Evolutionary conservation across 37 sponge, comb jelly and placozoan genomes (phyloP), one percentile per base, ranked within the genome.

Genomic region (Aplysina aerophoba): DNA sequence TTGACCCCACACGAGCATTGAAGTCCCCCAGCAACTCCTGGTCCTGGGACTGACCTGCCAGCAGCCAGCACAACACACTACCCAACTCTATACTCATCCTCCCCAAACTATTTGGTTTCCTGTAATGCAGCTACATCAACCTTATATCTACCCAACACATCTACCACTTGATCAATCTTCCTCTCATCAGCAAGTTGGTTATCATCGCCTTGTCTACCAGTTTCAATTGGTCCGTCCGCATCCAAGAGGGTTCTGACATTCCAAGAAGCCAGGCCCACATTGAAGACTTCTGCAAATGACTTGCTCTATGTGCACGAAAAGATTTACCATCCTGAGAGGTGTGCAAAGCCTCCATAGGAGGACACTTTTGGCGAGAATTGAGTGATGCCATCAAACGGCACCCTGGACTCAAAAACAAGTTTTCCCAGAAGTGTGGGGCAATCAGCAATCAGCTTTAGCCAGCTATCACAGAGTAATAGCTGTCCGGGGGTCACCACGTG

Each of bases 291-390:
- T 21, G 22, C 79, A 36, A 37, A 77, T 34, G 34, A 37, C 56
- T 80, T 41, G 56, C 58, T 41, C 58, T n/a, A 41, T 54, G 81
- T 54, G 56, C 81, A 54, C 56, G 21, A 31, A 13, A 55, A 55
- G 58, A 24, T 44, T 24, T 13, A 5, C 17, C 15, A 12, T 16
- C 57, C 14, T 53, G 58, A 53, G 12, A 53, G 58, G 56, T 27
- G 55, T 79, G 86, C 86, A 86, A 78, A 11, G 79, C 80, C 86
- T 79, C 86, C 62, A 80, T 80, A 86, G 86, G 86, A 27, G 86
- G 36, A 33, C 86, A 86, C 60, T 28, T 36, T 85, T 85, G 85
- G 77, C 36, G 27, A 25, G 69, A 67, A 21, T 28, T 28, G n/a
- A 67, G 69, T 67, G 69, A 67, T 67, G 69, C 69, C 69, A 67